Evolutionary conservation across 2,888 invertebrate genomes (phyloP), one percentile per base, ranked within the genome.

Genomic region (Synergus japonicus): DNA sequence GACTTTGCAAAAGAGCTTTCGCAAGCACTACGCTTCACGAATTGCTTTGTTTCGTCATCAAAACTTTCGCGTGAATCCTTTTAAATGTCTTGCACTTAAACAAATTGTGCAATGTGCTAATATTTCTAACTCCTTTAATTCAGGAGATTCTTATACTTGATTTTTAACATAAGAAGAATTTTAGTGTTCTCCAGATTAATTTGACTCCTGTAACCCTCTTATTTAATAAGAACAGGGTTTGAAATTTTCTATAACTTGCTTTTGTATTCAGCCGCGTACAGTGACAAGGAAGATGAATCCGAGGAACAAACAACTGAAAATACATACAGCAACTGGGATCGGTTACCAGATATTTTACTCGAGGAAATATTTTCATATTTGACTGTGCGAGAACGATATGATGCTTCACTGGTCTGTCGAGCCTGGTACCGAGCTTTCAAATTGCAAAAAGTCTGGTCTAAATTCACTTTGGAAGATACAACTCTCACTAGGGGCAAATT

Each of bases 401-500:
- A 95, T 86, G 96, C 96, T 0, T 96, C 97, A 77, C 92, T 95
- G 88, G 96, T 96, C 49, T 95, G 95, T 83, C 92, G 88, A 82
- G 92, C 93, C 18, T 96, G 96, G 96, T 93, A 95, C 86, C 91
- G 93, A 67, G 95, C 95, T 5, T 97, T 97, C 90, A 94, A 96
- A 88, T 93, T 96, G 43, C 96, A 96, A 18, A 93, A 94, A 54
- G 95, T 96, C n/a, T 97, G 97, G 97, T 93, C 94, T 9, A 94
- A 94, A 13, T 97, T 97, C 88, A 93, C 94, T 1, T 93, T 97
- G 65, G 94, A 95, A 83, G 97, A 97, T 89, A 93, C 93, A 1
- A 96, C 96, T 0, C 93, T 97, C 37, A 96, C 96, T 0, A 93
- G 96, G 79, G 93, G 95, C 41, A 95, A 95, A 89, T 97, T 95